Conservation (phyloP, 2,888 invertebrate species). For the Acheta domesticus region DNA sequence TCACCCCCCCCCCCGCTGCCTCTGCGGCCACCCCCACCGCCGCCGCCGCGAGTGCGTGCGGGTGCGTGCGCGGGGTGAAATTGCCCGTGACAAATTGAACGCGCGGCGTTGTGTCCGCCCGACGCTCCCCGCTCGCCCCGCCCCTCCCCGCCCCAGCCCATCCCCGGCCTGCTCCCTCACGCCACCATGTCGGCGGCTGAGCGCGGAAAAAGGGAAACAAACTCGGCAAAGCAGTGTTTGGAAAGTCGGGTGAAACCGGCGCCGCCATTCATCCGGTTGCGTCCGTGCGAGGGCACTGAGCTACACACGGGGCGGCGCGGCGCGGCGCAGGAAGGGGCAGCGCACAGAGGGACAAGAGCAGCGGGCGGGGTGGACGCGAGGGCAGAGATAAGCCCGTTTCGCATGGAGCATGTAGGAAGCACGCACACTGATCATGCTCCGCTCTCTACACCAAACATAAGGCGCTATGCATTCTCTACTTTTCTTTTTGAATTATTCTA, state of each 20-base stretch:
- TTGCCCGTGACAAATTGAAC: slow-evolving; percentile 18
- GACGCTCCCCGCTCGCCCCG: background rate
- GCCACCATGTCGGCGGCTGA: background rate
- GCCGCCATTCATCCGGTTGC: background rate
- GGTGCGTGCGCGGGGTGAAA: slow-evolving; percentile 7
- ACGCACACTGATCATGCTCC: too few species aligned
- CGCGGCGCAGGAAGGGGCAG: background rate
- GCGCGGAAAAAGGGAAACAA: background rate
- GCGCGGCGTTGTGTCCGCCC: background rate
- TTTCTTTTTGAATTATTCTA: too few species aligned
- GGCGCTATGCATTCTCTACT: too few species aligned
- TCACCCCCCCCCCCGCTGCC: background rate
- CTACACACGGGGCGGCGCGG: background rate
- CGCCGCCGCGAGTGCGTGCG: background rate
- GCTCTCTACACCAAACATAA: too few species aligned
- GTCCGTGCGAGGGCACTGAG: background rate
- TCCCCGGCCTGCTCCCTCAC: background rate
- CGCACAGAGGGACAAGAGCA: too few species aligned
- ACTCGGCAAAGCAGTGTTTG: background rate
- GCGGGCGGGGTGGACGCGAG: too few species aligned
- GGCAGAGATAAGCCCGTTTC: too few species aligned
- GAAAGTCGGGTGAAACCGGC: background rate
- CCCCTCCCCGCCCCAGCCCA: background rate
- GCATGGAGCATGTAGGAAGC: too few species aligned
- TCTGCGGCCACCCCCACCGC: background rate